Evolutionary conservation across 2,888 invertebrate species (phyloP), one percentile per base, ranked within the genome.

Genomic region (Pseudoips prasinana): DNA sequence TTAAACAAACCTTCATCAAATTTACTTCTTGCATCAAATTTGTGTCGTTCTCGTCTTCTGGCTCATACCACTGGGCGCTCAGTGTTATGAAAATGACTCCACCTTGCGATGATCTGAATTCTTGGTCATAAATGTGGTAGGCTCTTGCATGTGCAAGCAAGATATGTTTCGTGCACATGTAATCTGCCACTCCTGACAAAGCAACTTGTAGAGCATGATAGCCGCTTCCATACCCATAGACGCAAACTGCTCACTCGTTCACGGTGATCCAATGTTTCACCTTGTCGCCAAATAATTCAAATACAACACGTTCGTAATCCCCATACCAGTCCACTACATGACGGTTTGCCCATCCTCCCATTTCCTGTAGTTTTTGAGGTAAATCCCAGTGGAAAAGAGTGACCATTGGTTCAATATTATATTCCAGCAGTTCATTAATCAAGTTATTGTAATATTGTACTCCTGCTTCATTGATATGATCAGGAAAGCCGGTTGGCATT

Each of bases 371-470:
- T 25, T 74, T 75, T 39, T 85, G 76, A 0, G 90, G 90, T 35
- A 90, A 51, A 49, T 90, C 91, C 80, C 86, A 90, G 39, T 91
- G 90, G 45, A 80, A 89, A 28, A 91, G 58, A 0, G 90, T 90
- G 1, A 91, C 76, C 73, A 91, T 75, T 0, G 93, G 93, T 43
- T 87, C 62, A 31, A 94, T 92, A 22, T 89, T 90, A 45, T 90
- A 90, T 22, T 78, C 82, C 3, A 90, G 52, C 34, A 93, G 70
- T 55, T 89, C 90, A 40, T 91, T 68, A 18, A 93, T 90, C n/a
- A 93, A 52, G 17, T 73, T 72, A 18, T 71, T 73, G 27, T 79
- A 78, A 31, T 72, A 74, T 9, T 58, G 40, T 1, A 70, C 68
- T 9, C 73, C 77, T 1, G 82, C 84, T 51, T 86, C 65, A 58